phyloP scores from a whole-genome alignment of 2,113 vertebrate genomes.

The Macheiramphus alcinus region DNA sequence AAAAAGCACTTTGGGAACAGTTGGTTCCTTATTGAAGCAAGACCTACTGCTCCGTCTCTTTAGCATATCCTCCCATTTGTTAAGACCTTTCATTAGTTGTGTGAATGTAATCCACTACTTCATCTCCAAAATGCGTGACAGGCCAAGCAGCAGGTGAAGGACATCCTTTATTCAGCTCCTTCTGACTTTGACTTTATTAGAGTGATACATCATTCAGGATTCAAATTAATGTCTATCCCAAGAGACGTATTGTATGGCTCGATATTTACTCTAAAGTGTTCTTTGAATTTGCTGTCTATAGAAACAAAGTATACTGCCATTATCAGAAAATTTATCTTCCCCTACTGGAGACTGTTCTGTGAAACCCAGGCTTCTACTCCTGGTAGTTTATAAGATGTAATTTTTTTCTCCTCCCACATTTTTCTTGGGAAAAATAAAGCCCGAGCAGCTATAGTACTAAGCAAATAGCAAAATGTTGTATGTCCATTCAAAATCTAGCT shows the following conservation, averaged over 20 bases:
- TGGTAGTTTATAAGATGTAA: not conserved
- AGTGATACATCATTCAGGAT: constrained; percentile 28
- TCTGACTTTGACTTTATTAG: constrained; percentile 50
- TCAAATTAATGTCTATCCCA: constrained; percentile 21
- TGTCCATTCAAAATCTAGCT: not conserved
- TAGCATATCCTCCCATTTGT: constrained; percentile 35
- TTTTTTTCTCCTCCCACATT: not conserved
- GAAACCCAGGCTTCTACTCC: not conserved
- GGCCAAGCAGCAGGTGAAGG: constrained; percentile 28
- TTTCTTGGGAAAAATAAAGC: not conserved
- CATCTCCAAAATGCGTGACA: not conserved
- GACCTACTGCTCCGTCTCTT: not conserved
- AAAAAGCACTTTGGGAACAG: not conserved
- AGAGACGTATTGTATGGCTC: not conserved
- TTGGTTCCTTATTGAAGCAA: constrained; percentile 39
- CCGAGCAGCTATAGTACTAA: not conserved
- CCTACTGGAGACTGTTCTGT: not conserved
- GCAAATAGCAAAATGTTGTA: not conserved
- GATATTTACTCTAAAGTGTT: constrained; percentile 22
- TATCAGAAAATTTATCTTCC: constrained; percentile 27
- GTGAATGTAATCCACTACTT: constrained; percentile 32
- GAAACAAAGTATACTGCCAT: constrained; percentile 10
- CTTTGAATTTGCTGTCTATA: constrained; percentile 25
- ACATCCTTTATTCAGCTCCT: constrained; percentile 8
- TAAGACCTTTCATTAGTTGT: constrained; percentile 23